Percentiles rank a stretch among this genome's conserved stretches.
phyloP scores from a whole-genome alignment of 2,888 invertebrate species.

The Athalia rosae region DNA sequence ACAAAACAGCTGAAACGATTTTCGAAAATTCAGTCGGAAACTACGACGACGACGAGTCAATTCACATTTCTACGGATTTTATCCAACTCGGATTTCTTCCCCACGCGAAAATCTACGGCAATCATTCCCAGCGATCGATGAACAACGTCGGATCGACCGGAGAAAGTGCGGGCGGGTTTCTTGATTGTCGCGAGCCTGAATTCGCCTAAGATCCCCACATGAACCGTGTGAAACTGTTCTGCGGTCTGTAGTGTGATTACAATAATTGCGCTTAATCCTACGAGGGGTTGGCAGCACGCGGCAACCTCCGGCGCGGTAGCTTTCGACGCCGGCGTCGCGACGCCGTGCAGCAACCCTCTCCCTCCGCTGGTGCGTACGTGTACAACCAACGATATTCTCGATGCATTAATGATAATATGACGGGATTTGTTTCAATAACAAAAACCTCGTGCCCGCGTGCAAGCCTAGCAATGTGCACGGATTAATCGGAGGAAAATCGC shows the following conservation, averaged over 20 bases:
- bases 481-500: conserved; percentile 3
- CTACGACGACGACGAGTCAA: no score
- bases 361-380: conserved; percentile 48
- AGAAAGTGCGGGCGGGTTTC: no score
- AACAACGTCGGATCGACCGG: no score
- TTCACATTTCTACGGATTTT: no score
- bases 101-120: background rate
- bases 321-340: conserved; percentile 39
- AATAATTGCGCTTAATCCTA: conserved; percentile 71
- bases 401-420: conserved; percentile 57
- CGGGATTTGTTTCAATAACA: conserved; percentile 69
- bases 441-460: conserved; percentile 46
- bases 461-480: conserved; percentile 39
- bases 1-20: no score
- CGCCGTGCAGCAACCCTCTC: conserved; percentile 21
- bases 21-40: no score
- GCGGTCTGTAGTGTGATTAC: conserved; percentile 66
- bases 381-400: conserved; percentile 56
- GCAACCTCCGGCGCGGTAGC: conserved; percentile 51
- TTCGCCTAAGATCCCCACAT: background rate
- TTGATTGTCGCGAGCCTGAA: no score
- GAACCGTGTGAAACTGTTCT: conserved; percentile 66
- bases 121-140: background rate
- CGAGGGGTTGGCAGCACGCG: conserved; percentile 64
- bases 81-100: no score